Percentiles rank a stretch among this genome's conserved stretches.
phyloP scores from a whole-genome alignment of 1,140 invertebrate genomes.

The Ostrea edulis region DNA sequence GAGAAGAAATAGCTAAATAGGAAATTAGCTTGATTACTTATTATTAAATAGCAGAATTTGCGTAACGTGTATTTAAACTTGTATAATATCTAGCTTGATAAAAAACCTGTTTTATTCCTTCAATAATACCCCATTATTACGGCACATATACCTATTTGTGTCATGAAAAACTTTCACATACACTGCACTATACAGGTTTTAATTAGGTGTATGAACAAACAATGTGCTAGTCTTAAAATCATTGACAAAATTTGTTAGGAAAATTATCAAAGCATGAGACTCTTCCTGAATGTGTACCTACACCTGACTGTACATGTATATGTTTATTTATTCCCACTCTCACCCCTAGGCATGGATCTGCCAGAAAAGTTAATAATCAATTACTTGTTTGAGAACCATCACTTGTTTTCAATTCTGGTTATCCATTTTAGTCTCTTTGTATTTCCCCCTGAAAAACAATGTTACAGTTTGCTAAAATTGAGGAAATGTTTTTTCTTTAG shows the following conservation, averaged over 20 bases:
- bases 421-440: neutral
- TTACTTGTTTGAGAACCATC: neutral
- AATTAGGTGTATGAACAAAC: too few relatives aligned
- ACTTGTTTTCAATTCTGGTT: neutral
- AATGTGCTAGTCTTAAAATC: neutral
- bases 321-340: neutral
- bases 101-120: too few relatives aligned
- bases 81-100: too few relatives aligned
- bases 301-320: neutral
- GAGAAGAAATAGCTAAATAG: too few relatives aligned
- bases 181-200: too few relatives aligned
- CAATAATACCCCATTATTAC: too few relatives aligned
- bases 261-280: neutral
- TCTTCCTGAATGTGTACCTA: neutral
- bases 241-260: neutral
- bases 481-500: conserved; percentile 42
- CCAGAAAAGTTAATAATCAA: neutral
- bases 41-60: too few relatives aligned
- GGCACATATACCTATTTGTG: too few relatives aligned
- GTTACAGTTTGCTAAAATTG: neutral
- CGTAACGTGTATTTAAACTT: too few relatives aligned
- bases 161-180: too few relatives aligned
- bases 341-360: neutral
- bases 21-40: too few relatives aligned
- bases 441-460: neutral